Base-by-base conservation (phyloP, 2,113 vertebrate species). In the Laticauda laticaudata region DNA sequence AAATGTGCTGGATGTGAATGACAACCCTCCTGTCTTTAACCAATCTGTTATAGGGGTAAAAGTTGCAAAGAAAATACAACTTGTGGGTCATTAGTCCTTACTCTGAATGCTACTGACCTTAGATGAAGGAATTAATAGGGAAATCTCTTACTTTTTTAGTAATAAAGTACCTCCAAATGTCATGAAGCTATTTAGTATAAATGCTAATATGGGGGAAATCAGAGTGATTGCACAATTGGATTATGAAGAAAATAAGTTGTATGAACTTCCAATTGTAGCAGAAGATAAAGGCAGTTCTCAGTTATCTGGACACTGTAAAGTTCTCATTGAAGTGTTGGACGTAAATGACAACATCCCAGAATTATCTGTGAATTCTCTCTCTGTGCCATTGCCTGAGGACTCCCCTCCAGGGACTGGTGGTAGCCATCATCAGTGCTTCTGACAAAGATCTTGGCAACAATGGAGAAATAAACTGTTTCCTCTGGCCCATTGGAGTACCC, bases 131-230 rank as follows among this genome's bases (percentile, higher is more conserved):
- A 15, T n/a, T 2, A 69, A 69, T 15, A 5, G 29, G 1, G 61
- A 69, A 69, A 69, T 69, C 4, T n/a, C 12, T 69, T 69, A 69
- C 5, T 69, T n/a, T 69, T n/a, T 69, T 69, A 69, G 61, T 69
- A n/a, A n/a, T n/a, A 15, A 1, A 2, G 1, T 5, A n/a, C 12
- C 61, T 69, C 0, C 2, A 14, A 0, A 69, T 15, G 12, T n/a
- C 61, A 69, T 12, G 14, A n/a, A n/a, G 11, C 0, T 69, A 0
- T 69, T 69, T n/a, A 69, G 11, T 69, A n/a, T 69, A 5, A 69
- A n/a, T 69, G n/a, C 61, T n/a, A 29, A n/a, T 15, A 69, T 0
- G 5, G 61, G 61, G 4, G 61, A 69, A 69, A 69, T 69, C 61
- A 69, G 12, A 69, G 0, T 69, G 12, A 69, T n/a, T 69, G 61